phyloP scores from a whole-genome alignment of 2,888 invertebrate genomes.

The Tipula unca region DNA sequence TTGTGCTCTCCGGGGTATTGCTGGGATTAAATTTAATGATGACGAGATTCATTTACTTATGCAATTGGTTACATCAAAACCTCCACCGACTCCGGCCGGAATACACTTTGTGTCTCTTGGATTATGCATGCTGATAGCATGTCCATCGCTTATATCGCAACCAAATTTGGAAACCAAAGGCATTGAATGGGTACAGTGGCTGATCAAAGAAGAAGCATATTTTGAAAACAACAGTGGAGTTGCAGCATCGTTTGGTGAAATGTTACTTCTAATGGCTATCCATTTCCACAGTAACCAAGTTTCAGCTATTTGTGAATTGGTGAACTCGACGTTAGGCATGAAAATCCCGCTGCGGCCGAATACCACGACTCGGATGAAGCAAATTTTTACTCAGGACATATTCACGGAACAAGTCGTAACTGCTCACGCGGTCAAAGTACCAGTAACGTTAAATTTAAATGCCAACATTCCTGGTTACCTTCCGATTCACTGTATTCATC shows the following conservation, averaged over 20 bases:
- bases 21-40: constrained; percentile 87
- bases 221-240: constrained; percentile 78
- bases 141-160: constrained; percentile 73
- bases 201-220: constrained; percentile 83
- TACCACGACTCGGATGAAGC: constrained; percentile 79
- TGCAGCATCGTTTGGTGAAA: constrained; percentile 87
- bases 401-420: constrained; percentile 97
- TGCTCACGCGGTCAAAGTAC: constrained; percentile 90
- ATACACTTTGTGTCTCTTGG: constrained; percentile 88
- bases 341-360: constrained; percentile 79
- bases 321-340: constrained; percentile 91
- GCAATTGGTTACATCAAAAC: constrained; percentile 77
- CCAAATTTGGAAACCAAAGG: constrained; percentile 75
- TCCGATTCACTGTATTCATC: constrained; percentile 94
- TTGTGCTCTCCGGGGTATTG: constrained; percentile 87
- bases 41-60: constrained; percentile 82
- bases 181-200: constrained; percentile 90
- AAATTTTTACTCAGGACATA: constrained; percentile 92
- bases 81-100: constrained; percentile 83
- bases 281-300: constrained; percentile 95
- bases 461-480: constrained; percentile 85
- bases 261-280: constrained; percentile 90
- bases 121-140: constrained; percentile 89
- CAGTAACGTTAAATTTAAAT: constrained; percentile 82
- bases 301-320: constrained; percentile 85